Percentiles rank a stretch among this genome's conserved stretches.
Evolutionary conservation across 2,888 invertebrate genomes (phyloP).

Genomic region (Acrobasis repandana): DNA sequence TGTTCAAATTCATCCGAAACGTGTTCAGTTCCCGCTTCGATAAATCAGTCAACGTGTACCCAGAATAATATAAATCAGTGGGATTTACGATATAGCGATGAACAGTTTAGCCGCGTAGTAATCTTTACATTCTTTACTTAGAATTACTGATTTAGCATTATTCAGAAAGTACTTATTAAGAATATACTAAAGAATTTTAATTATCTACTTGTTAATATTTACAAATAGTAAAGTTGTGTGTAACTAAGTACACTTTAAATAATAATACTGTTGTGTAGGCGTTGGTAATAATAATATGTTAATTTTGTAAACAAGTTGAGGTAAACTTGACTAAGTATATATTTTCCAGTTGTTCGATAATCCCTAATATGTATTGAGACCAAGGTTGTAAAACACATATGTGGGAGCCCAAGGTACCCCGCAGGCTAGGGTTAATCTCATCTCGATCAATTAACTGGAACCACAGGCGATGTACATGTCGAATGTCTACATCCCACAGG

Average conservation of each 20-base stretch:
- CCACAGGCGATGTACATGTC: neutral
- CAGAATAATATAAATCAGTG: constrained; percentile 26
- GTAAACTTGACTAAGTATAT: constrained; percentile 15
- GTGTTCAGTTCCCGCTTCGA: constrained; percentile 21
- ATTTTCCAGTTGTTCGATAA: neutral
- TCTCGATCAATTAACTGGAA: constrained; percentile 20
- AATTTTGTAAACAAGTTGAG: neutral
- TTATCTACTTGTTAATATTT: neutral
- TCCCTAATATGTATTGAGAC: constrained; percentile 21
- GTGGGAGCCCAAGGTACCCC: constrained; percentile 6
- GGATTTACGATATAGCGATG: constrained; percentile 27
- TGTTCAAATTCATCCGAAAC: constrained; percentile 19
- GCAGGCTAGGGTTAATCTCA: constrained; percentile 11
- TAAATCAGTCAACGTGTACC: constrained; percentile 21
- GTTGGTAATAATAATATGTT: neutral
- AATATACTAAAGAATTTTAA: neutral
- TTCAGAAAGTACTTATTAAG: neutral
- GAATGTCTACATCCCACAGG: neutral
- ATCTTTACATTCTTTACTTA: neutral
- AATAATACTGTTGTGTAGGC: neutral
- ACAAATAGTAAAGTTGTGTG: neutral
- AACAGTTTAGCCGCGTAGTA: constrained; percentile 11
- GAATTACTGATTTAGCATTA: neutral
- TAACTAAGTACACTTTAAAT: neutral
- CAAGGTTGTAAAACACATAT: constrained; percentile 22